Percentiles rank a stretch among this genome's conserved stretches.
phyloP scores from a whole-genome alignment of 2,797 vertebrate genomes.

The Antrozous pallidus region DNA sequence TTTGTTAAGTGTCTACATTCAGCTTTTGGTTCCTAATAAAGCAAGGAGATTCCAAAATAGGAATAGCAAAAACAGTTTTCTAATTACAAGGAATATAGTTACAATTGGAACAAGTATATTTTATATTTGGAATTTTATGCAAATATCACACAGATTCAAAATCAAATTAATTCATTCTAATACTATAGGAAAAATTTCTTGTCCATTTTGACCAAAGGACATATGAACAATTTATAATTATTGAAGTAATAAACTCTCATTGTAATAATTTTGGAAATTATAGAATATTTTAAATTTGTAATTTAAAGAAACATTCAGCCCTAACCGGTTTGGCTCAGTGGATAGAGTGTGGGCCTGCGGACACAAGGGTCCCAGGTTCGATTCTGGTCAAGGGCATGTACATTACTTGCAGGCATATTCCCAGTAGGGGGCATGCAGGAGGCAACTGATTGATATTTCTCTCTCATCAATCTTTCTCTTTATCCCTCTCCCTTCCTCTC shows the following conservation, averaged over 20 bases:
- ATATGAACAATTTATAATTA: neutral
- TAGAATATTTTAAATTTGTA: neutral
- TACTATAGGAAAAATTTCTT: neutral
- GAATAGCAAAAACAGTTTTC: neutral
- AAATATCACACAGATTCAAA: neutral
- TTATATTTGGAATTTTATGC: constrained; percentile 3
- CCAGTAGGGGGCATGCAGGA: no score
- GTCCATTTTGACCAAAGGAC: neutral
- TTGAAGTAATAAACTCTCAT: neutral
- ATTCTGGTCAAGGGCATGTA: no score
- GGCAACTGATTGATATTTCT: no score
- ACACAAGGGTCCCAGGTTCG: no score
- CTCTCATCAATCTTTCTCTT: no score
- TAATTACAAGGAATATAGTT: neutral
- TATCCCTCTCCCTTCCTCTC: no score
- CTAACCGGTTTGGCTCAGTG: no score
- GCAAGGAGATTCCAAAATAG: neutral
- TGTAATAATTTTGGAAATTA: neutral
- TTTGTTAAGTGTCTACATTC: neutral
- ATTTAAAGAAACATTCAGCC: no score
- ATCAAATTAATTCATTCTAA: constrained; percentile 21
- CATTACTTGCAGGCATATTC: no score
- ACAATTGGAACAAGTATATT: neutral
- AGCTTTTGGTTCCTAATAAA: constrained; percentile 24
- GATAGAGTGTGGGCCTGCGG: no score